Evolutionary conservation across 2,888 invertebrate genomes (phyloP).

Genomic region (Drosophila quinaria): DNA sequence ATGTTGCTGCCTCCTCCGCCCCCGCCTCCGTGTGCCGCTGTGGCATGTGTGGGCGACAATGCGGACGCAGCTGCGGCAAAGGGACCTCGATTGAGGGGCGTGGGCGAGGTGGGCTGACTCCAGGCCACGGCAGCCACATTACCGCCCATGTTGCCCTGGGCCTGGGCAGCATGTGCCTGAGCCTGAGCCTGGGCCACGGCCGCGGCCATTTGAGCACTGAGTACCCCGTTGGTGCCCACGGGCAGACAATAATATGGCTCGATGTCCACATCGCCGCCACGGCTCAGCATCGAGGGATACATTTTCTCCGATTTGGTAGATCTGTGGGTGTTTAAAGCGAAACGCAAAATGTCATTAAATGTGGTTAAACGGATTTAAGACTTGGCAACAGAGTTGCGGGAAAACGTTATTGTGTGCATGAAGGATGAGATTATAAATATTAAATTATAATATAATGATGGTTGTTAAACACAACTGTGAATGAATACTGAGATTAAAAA

Average conservation of each 20-base stretch:
- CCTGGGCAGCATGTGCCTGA: conserved; percentile 39
- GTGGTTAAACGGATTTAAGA: conserved; percentile 32
- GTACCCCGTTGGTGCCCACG: conserved; percentile 87
- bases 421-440: not conserved
- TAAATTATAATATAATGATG: not conserved
- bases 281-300: conserved; percentile 95
- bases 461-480: not conserved
- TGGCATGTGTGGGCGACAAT: conserved; percentile 88
- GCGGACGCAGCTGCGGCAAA: conserved; percentile 80
- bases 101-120: conserved; percentile 92
- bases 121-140: conserved; percentile 86
- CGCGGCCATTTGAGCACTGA: conserved; percentile 83
- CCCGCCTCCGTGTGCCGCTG: conserved; percentile 41
- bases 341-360: conserved; percentile 1
- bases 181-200: conserved; percentile 75
- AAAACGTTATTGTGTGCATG: not conserved
- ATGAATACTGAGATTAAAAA: not conserved
- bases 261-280: conserved; percentile 93
- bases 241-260: conserved; percentile 95
- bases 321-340: conserved; percentile 86
- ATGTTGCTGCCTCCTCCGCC: conserved; percentile 37
- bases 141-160: conserved; percentile 40
- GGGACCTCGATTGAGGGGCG: conserved; percentile 86
- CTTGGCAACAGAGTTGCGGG: conserved; percentile 1
- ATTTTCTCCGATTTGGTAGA: conserved; percentile 98